Conservation (phyloP, 2,797 vertebrate species). For the Alfaro cultratus region DNA sequence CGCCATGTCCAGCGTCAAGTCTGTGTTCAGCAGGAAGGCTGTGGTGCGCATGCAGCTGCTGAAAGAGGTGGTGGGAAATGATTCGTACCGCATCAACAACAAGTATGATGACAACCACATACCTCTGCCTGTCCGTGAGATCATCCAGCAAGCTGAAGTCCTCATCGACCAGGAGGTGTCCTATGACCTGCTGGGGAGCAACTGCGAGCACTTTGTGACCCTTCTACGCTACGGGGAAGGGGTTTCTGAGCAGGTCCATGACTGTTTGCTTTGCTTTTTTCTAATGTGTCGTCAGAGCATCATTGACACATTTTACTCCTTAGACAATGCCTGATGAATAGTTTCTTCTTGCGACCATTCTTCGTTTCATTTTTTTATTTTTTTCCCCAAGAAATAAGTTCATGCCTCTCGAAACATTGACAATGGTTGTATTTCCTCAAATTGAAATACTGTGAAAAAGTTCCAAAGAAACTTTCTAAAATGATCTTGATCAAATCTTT, state of each 20-base stretch:
- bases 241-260: slow-evolving; percentile 89
- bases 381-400: neutral
- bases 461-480: neutral
- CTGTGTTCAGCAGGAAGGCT: slow-evolving; percentile 89
- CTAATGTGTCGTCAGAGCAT: slow-evolving; percentile 29
- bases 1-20: slow-evolving; percentile 85
- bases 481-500: neutral
- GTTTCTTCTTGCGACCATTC: neutral
- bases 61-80: slow-evolving; percentile 88
- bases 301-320: slow-evolving; percentile 5
- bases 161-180: slow-evolving; percentile 88
- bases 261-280: slow-evolving; percentile 55
- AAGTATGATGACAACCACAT: slow-evolving; percentile 87
- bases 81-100: slow-evolving; percentile 90
- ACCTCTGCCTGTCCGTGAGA: slow-evolving; percentile 85
- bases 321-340: neutral
- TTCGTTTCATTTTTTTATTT: neutral
- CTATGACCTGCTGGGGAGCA: slow-evolving; percentile 89
- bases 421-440: neutral
- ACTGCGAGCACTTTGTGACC: slow-evolving; percentile 97
- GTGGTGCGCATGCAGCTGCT: slow-evolving; percentile 92
- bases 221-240: slow-evolving; percentile 90
- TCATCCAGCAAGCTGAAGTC: slow-evolving; percentile 84
- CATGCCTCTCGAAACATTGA: neutral
- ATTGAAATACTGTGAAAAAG: neutral